phyloP scores from a whole-genome alignment of 2,888 invertebrate species.

The Habroteleia sp. region DNA sequence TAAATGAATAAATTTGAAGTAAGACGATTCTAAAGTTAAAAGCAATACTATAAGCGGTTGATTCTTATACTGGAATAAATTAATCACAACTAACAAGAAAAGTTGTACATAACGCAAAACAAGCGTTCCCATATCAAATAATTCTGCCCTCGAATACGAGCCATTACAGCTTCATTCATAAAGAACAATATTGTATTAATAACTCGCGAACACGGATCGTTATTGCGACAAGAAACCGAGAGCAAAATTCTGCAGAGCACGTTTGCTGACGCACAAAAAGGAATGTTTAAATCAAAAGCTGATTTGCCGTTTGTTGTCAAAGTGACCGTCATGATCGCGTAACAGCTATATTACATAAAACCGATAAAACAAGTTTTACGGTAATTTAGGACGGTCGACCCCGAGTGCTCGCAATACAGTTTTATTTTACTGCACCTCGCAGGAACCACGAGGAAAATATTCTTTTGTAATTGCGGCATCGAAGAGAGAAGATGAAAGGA shows the following conservation, averaged over 20 bases:
- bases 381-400: constrained; percentile 26
- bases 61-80: too few species aligned
- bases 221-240: neutral
- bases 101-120: too few species aligned
- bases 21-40: too few species aligned
- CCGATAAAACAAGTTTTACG: constrained; percentile 46
- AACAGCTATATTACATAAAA: constrained; percentile 47
- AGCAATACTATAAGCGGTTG: too few species aligned
- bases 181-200: too few species aligned
- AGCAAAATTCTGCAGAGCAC: neutral
- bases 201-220: neutral
- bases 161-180: too few species aligned
- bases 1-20: too few species aligned
- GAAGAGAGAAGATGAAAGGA: constrained; percentile 52
- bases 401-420: constrained; percentile 20
- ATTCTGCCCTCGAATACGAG: too few species aligned
- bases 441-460: constrained; percentile 36
- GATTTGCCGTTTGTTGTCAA: constrained; percentile 31
- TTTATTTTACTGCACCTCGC: constrained; percentile 33
- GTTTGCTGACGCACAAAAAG: constrained; percentile 12
- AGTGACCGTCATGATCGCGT: constrained; percentile 33
- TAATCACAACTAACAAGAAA: too few species aligned
- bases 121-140: too few species aligned
- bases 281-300: constrained; percentile 29
- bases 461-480: constrained; percentile 59